Conservation (phyloP, 2,113 vertebrate species). For the Oryzias curvinotus region DNA sequence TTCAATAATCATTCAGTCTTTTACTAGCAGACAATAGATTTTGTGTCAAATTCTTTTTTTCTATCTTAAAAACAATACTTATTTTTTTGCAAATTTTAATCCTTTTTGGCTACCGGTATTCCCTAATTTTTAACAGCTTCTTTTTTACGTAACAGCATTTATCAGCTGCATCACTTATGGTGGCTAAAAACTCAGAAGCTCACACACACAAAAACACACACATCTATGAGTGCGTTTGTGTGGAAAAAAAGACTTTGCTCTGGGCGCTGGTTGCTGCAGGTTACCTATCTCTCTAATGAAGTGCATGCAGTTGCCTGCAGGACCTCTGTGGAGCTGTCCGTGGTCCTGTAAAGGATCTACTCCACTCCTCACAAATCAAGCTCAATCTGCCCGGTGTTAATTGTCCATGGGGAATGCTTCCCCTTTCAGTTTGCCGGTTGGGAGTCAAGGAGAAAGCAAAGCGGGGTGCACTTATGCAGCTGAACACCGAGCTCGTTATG, state of each 20-base stretch:
- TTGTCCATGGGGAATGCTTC: conserved; percentile 63
- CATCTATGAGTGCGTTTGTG: background rate
- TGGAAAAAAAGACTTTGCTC: conserved; percentile 30
- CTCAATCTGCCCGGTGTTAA: conserved; percentile 59
- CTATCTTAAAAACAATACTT: no score
- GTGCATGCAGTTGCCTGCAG: conserved; percentile 52
- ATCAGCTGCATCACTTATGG: no score
- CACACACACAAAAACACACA: background rate
- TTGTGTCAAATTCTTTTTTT: no score
- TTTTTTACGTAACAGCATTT: no score
- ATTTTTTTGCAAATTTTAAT: no score
- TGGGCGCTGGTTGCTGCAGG: conserved; percentile 60
- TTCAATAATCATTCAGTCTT: no score
- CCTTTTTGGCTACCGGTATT: no score
- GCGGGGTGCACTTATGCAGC: conserved; percentile 43
- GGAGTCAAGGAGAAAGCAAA: conserved; percentile 75
- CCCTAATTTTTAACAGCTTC: no score
- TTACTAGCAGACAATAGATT: no score
- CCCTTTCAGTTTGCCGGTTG: conserved; percentile 50
- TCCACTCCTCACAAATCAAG: conserved; percentile 34
- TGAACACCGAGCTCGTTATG: conserved; percentile 33
- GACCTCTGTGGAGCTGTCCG: conserved; percentile 55
- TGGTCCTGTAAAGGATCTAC: conserved; percentile 67
- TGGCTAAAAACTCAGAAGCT: no score
- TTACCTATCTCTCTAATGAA: conserved; percentile 72